These are phyloP conservation scores for Zaprionus capensis DNA, from an alignment of 1,140 invertebrate genomes.

Conservation along the genomic window DNA sequence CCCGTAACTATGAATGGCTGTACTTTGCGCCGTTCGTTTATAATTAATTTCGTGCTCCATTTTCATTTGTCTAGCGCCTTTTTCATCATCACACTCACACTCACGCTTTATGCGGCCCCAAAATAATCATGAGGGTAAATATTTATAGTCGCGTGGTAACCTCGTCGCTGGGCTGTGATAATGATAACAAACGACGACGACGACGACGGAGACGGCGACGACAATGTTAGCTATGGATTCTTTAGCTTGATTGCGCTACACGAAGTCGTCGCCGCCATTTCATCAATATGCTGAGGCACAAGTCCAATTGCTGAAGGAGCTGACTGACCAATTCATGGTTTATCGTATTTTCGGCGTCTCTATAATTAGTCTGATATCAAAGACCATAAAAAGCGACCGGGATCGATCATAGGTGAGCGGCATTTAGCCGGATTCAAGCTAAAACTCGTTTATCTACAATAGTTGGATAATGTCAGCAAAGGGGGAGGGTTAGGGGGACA, in stretches of 20 bases:
- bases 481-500: background rate
- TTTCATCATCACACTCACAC: slow-evolving; percentile 58
- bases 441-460: slow-evolving; percentile 45
- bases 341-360: slow-evolving; percentile 57
- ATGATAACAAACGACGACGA: slow-evolving; percentile 57
- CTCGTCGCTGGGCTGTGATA: slow-evolving; percentile 63
- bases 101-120: slow-evolving; percentile 53
- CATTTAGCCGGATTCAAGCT: slow-evolving; percentile 5
- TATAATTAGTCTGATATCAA: slow-evolving; percentile 80
- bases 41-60: slow-evolving; percentile 56
- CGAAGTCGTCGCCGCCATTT: slow-evolving; percentile 54
- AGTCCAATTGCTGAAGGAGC: slow-evolving; percentile 59
- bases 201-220: slow-evolving; percentile 29
- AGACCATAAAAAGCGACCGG: slow-evolving; percentile 57
- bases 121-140: slow-evolving; percentile 70
- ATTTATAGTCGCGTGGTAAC: slow-evolving; percentile 78
- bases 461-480: background rate
- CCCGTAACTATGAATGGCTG: slow-evolving; percentile 6
- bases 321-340: slow-evolving; percentile 35
- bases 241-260: slow-evolving; percentile 41
- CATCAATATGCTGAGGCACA: slow-evolving; percentile 58
- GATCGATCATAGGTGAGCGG: slow-evolving; percentile 51
- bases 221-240: slow-evolving; percentile 10
- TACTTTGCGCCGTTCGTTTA: slow-evolving; percentile 21
- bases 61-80: slow-evolving; percentile 34